Conservation (phyloP, 2,888 invertebrate species). For the Drosophila dives region DNA sequence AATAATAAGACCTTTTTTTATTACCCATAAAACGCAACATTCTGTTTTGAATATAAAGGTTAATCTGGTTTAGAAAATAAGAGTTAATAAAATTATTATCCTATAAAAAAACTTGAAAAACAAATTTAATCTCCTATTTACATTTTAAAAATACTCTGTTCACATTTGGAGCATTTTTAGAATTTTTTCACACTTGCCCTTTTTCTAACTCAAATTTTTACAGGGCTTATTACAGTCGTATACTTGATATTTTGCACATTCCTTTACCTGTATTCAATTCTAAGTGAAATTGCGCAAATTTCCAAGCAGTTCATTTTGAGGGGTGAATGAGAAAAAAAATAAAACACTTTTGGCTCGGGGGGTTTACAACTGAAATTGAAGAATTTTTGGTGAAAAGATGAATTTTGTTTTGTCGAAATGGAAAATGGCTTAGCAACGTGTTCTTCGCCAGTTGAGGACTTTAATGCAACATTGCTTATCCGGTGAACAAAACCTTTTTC, state of each 20-base stretch:
- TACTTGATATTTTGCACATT: background rate
- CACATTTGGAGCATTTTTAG: background rate
- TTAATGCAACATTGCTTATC: slow-evolving; percentile 25
- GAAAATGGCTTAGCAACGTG: slow-evolving; percentile 22
- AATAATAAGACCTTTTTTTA: slow-evolving; percentile 16
- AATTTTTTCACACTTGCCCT: background rate
- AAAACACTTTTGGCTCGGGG: background rate
- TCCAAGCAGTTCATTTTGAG: slow-evolving; percentile 51
- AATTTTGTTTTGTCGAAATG: slow-evolving; percentile 36
- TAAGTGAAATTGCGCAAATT: slow-evolving; percentile 40
- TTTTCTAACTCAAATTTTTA: background rate
- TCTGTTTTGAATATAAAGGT: background rate
- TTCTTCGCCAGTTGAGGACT: slow-evolving; percentile 22
- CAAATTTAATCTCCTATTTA: background rate
- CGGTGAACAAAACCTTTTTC: slow-evolving; percentile 1
- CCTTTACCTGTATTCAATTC: slow-evolving; percentile 10
- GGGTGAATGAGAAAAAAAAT: background rate
- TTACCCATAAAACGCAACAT: background rate
- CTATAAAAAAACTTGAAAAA: background rate
- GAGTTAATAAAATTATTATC: background rate
- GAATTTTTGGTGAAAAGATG: slow-evolving; percentile 44
- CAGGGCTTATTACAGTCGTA: slow-evolving; percentile 9
- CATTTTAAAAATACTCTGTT: background rate
- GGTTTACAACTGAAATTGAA: slow-evolving; percentile 27
- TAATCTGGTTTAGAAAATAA: background rate